phyloP scores from a whole-genome alignment of 2,888 invertebrate species.

The Habrosyne pyritoides region DNA sequence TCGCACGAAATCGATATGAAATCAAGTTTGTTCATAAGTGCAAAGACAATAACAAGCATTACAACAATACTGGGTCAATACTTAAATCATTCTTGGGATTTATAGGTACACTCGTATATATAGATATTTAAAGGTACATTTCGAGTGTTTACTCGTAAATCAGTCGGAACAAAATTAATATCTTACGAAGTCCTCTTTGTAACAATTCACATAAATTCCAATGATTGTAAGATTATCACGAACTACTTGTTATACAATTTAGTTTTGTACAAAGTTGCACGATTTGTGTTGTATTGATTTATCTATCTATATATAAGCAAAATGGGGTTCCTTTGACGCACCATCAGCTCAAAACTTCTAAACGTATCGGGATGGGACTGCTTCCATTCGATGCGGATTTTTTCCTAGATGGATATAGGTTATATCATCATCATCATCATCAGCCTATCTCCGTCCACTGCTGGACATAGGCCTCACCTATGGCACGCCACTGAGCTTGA shows the following conservation, averaged over 20 bases:
- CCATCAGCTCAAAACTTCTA: too few relatives aligned
- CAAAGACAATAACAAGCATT: not conserved
- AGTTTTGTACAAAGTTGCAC: not conserved
- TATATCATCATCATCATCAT: too few relatives aligned
- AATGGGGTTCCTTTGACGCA: too few relatives aligned
- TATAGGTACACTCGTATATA: constrained; percentile 18
- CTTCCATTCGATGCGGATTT: too few relatives aligned
- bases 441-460: too few relatives aligned
- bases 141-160: constrained; percentile 27
- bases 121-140: too few relatives aligned
- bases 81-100: constrained; percentile 7
- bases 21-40: not conserved
- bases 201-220: constrained; percentile 9
- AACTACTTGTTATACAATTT: not conserved
- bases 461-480: too few relatives aligned
- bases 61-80: not conserved
- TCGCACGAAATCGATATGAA: not conserved
- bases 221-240: constrained; percentile 4
- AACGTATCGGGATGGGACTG: too few relatives aligned
- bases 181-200: constrained; percentile 15
- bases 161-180: constrained; percentile 24
- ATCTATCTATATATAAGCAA: too few relatives aligned
- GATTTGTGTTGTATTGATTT: not conserved
- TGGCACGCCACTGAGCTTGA: too few relatives aligned
- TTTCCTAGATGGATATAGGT: too few relatives aligned